A percentile compares a stretch with the other conserved stretches of the same genome.
Conservation (phyloP, 1,140 invertebrate species). For the Lasioglossum albipes region DNA sequence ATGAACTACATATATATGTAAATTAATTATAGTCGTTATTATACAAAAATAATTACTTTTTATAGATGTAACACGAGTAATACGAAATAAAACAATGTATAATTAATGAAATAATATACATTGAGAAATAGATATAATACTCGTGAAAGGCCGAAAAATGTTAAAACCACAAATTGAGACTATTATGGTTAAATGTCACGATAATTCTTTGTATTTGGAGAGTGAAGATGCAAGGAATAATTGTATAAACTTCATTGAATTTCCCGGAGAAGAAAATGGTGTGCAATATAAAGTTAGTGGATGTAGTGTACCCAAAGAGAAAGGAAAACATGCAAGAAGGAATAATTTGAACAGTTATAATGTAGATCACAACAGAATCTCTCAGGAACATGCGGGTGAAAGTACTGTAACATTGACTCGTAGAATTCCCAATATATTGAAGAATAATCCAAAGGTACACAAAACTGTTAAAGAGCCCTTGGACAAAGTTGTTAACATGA, state of each 20-base stretch:
- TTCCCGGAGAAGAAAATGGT: neutral
- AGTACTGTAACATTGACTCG: slow-evolving; percentile 12
- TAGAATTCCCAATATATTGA: slow-evolving; percentile 56
- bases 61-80: neutral
- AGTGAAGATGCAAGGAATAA: neutral
- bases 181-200: neutral
- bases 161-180: neutral
- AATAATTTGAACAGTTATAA: no score
- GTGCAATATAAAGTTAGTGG: neutral
- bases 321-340: no score
- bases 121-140: neutral
- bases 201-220: neutral
- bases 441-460: slow-evolving; percentile 18
- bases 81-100: neutral
- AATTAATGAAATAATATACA: neutral
- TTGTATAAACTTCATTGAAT: neutral
- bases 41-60: neutral
- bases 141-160: neutral
- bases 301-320: no score
- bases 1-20: neutral
- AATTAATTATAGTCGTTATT: neutral
- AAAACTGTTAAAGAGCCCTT: neutral
- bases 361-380: no score
- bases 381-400: neutral
- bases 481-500: no score